Percentiles rank a stretch among this genome's conserved stretches.
phyloP scores from a whole-genome alignment of 2,888 invertebrate genomes.

The Brachypalpus laphriformis region DNA sequence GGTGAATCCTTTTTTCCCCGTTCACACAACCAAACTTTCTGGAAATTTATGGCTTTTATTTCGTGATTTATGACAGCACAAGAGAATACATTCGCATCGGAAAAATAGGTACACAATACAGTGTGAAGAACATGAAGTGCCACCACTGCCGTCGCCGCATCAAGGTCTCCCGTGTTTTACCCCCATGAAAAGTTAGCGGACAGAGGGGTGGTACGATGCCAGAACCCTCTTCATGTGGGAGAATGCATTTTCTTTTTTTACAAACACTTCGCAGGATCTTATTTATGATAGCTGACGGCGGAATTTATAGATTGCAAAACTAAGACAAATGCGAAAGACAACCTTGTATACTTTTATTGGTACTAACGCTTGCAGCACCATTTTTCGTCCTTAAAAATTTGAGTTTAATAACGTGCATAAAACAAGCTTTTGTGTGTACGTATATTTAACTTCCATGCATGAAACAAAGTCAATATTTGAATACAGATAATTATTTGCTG shows the following conservation, averaged over 20 bases:
- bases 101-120: conserved; percentile 70
- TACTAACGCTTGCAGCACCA: conserved; percentile 13
- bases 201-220: conserved; percentile 38
- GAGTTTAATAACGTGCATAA: conserved; percentile 48
- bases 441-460: not conserved
- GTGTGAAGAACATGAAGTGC: conserved; percentile 72
- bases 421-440: conserved; percentile 13
- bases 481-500: not conserved
- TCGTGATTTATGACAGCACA: conserved; percentile 73
- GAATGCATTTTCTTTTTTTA: conserved; percentile 58
- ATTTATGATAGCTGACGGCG: conserved; percentile 72
- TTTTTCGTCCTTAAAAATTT: conserved; percentile 52
- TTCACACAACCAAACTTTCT: conserved; percentile 62
- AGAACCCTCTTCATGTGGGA: conserved; percentile 35
- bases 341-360: conserved; percentile 62
- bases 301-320: conserved; percentile 73
- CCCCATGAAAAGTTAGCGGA: conserved; percentile 53
- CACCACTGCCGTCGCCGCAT: conserved; percentile 54
- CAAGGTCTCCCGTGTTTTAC: conserved; percentile 61
- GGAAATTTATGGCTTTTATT: conserved; percentile 71
- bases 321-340: conserved; percentile 70
- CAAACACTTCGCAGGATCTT: conserved; percentile 66
- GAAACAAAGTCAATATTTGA: not conserved
- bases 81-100: conserved; percentile 70
- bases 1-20: conserved; percentile 62